Evolutionary conservation across 2,888 invertebrate genomes (phyloP).

Genomic region (Spisula subtruncata): DNA sequence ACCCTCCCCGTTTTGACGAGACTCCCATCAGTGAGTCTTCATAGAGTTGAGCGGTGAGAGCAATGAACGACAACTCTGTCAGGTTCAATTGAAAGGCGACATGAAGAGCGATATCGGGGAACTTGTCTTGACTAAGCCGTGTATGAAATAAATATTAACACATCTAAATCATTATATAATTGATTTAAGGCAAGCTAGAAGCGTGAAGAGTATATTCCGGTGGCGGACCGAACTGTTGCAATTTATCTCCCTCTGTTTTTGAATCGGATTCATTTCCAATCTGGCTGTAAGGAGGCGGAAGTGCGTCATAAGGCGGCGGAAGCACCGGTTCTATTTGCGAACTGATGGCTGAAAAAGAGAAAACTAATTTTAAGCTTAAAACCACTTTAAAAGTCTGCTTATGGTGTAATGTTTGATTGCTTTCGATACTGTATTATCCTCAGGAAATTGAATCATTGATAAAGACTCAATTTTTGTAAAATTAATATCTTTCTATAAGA

Average conservation of each 20-base stretch:
- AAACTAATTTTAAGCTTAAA: no score
- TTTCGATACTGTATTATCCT: no score
- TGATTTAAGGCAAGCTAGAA: neutral
- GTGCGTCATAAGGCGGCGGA: constrained; percentile 49
- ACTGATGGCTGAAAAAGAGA: constrained; percentile 45
- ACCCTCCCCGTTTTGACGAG: no score
- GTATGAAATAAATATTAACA: no score
- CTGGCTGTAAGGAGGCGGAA: constrained; percentile 49
- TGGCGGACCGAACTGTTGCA: constrained; percentile 27
- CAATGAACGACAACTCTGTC: neutral
- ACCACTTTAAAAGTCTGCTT: no score
- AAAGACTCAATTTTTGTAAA: no score
- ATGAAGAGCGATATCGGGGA: neutral
- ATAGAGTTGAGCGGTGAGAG: no score
- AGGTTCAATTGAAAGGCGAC: neutral
- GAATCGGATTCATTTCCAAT: constrained; percentile 14
- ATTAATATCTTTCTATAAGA: no score
- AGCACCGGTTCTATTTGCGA: constrained; percentile 44
- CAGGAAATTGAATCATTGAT: no score
- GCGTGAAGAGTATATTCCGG: constrained; percentile 40
- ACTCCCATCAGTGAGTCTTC: no score
- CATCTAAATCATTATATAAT: neutral
- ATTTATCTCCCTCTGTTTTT: constrained; percentile 27
- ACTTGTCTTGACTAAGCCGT: neutral
- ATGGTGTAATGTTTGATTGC: no score